Evolutionary conservation across 2,888 invertebrate genomes (phyloP).

Genomic region (Harmothoe impar): DNA sequence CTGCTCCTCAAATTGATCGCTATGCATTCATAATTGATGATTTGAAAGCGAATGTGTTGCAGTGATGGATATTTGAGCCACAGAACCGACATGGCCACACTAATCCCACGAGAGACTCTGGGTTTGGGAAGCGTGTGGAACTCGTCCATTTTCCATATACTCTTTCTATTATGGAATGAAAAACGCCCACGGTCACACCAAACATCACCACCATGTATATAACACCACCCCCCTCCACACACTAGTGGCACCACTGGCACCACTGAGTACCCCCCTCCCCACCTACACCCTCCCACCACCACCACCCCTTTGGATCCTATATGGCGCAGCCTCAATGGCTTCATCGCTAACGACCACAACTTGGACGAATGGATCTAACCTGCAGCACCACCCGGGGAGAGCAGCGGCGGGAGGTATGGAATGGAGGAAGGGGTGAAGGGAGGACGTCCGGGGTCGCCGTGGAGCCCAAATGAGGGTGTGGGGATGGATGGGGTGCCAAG

Average conservation of each 20-base stretch:
- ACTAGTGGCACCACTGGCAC: not conserved
- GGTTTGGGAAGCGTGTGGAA: not conserved
- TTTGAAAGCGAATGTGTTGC: not conserved
- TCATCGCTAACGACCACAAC: conserved; percentile 57
- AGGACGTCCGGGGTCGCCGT: not conserved
- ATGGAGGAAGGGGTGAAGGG: not conserved
- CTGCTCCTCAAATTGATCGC: not conserved
- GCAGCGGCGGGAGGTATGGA: not conserved
- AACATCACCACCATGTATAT: not conserved
- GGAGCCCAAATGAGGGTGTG: conserved; percentile 50
- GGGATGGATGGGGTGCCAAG: conserved; percentile 42
- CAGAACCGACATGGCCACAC: not conserved
- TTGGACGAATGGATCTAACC: conserved; percentile 49
- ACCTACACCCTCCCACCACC: no score
- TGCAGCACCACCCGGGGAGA: not conserved
- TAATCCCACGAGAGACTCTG: not conserved
- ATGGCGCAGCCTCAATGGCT: not conserved
- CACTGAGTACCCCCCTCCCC: no score
- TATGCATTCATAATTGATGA: not conserved
- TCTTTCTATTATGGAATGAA: not conserved
- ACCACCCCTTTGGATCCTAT: no score
- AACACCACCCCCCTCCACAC: not conserved
- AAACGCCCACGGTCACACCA: conserved; percentile 9
- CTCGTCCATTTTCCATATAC: not conserved
- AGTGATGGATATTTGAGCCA: not conserved